Percentiles rank a stretch among this genome's conserved stretches.
These are phyloP conservation scores for Cotesia glomerata DNA, from an alignment of 1,140 invertebrate genomes.

Conservation along the genomic window DNA sequence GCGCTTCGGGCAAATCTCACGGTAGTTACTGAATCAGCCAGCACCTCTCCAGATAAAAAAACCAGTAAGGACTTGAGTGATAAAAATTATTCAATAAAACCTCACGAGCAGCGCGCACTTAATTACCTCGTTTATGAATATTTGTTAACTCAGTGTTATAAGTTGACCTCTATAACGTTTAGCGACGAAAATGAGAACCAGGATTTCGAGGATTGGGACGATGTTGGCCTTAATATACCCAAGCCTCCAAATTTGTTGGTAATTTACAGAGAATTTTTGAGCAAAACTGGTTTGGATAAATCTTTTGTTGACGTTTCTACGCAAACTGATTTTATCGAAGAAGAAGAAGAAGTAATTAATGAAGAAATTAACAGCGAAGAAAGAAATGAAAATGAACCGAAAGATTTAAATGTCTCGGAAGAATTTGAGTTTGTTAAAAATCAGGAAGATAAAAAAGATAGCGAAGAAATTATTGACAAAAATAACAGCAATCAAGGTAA, in stretches of 20 bases:
- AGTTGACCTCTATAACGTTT: constrained; percentile 90
- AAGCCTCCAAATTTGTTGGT: constrained; percentile 79
- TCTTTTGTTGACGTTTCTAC: constrained; percentile 46
- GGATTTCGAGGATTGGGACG: constrained; percentile 95
- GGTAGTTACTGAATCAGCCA: constrained; percentile 74
- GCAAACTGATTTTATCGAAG: constrained; percentile 55
- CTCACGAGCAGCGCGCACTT: constrained; percentile 82
- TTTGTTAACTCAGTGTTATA: constrained; percentile 79
- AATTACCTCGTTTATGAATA: constrained; percentile 93
- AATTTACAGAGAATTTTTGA: constrained; percentile 76
- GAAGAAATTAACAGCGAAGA: constrained; percentile 38
- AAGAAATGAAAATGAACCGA: constrained; percentile 54
- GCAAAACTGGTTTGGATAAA: constrained; percentile 58
- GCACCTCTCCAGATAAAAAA: constrained; percentile 66
- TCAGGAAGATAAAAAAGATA: no score
- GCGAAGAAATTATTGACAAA: no score
- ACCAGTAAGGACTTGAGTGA: constrained; percentile 54
- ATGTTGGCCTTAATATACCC: constrained; percentile 86
- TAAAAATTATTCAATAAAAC: constrained; percentile 71
- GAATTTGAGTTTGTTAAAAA: no score
- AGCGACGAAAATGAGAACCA: constrained; percentile 91
- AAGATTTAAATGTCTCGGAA: neutral
- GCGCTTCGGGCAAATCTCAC: constrained; percentile 83
- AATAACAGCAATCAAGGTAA: no score
- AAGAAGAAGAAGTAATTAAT: constrained; percentile 17